phyloP scores from a whole-genome alignment of 2,113 vertebrate species.

The Megaceryle maxima region DNA sequence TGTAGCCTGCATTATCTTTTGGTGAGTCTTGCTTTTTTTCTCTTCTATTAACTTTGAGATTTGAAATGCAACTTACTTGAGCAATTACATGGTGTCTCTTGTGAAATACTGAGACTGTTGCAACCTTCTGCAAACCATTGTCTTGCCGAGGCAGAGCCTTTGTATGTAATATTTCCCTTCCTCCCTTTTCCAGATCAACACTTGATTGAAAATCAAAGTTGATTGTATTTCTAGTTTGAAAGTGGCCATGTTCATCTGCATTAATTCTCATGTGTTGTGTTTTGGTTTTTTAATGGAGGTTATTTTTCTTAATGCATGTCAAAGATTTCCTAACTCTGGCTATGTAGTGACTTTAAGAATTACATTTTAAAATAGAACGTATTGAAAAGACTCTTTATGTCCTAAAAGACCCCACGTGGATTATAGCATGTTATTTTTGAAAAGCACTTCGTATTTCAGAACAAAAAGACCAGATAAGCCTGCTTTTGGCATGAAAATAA shows the following conservation, averaged over 20 bases:
- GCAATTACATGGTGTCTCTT: neutral
- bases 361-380: slow-evolving; percentile 9
- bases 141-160: neutral
- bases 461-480: neutral
- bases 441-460: neutral
- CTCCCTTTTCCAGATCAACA: slow-evolving; percentile 22
- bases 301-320: slow-evolving; percentile 20
- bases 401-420: neutral
- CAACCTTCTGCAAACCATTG: neutral
- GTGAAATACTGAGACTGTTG: neutral
- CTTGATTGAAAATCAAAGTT: slow-evolving; percentile 61
- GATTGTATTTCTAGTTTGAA: slow-evolving; percentile 32
- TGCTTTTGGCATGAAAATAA: neutral
- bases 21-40: slow-evolving; percentile 33
- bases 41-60: neutral
- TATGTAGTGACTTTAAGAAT: neutral
- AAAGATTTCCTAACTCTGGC: slow-evolving; percentile 4
- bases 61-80: slow-evolving; percentile 19
- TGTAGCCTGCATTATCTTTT: neutral
- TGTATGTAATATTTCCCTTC: neutral
- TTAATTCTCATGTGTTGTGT: neutral
- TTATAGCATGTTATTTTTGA: neutral
- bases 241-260: slow-evolving; percentile 24
- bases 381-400: neutral
- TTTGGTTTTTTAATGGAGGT: neutral